Conservation (phyloP, 1,140 invertebrate species). For the Leptoteleia sp. region DNA sequence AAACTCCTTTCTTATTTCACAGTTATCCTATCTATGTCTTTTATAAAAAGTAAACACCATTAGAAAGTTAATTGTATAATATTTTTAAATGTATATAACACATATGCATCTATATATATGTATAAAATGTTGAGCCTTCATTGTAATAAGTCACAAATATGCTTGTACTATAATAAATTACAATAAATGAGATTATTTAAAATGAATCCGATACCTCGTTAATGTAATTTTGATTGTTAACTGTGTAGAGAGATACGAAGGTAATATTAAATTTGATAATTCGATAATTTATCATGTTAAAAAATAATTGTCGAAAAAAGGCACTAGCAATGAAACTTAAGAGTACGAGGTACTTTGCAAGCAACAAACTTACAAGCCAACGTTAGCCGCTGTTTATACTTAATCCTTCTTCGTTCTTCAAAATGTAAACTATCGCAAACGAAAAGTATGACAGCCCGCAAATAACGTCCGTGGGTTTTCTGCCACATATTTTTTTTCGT, state of each 20-base stretch:
- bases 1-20: too few species aligned
- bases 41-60: too few species aligned
- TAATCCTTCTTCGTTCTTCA: constrained; percentile 14
- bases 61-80: too few species aligned
- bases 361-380: constrained; percentile 50
- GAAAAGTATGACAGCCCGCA: constrained; percentile 42
- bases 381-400: constrained; percentile 21
- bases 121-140: too few species aligned
- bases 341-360: constrained; percentile 38
- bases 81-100: too few species aligned
- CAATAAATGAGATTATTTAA: constrained; percentile 8
- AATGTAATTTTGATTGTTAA: constrained; percentile 52
- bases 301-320: constrained; percentile 32
- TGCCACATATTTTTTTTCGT: constrained; percentile 9
- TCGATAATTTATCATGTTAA: constrained; percentile 2
- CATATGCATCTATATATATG: too few species aligned
- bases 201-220: constrained; percentile 24
- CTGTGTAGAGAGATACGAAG: constrained; percentile 24
- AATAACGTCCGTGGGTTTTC: constrained; percentile 48
- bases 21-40: too few species aligned
- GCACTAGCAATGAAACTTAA: constrained; percentile 49
- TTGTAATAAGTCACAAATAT: constrained; percentile 9
- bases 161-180: constrained; percentile 27
- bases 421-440: constrained; percentile 35
- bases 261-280: neutral